phyloP scores from a whole-genome alignment of 1,140 invertebrate species.

The Orius insidiosus region DNA sequence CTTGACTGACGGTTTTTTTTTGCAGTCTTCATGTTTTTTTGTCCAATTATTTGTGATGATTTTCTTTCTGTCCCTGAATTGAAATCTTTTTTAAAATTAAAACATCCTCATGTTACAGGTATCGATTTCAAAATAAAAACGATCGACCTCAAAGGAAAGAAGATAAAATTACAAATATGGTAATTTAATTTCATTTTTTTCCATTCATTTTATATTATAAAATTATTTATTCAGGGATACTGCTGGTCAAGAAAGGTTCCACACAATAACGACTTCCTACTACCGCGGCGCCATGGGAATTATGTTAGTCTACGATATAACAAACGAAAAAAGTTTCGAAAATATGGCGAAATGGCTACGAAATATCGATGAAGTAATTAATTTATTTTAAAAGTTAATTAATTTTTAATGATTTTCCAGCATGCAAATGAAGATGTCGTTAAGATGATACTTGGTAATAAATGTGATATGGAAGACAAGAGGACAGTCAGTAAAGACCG shows the following conservation, averaged over 20 bases:
- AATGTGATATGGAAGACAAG: constrained; percentile 98
- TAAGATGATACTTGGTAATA: constrained; percentile 99
- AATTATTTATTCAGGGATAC: constrained; percentile 55
- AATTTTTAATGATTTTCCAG: constrained; percentile 28
- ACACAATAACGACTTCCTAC: constrained; percentile 94
- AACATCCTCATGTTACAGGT: constrained; percentile 39
- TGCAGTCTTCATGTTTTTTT: too few species aligned
- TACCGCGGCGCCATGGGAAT: constrained; percentile 97
- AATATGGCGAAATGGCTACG: constrained; percentile 97
- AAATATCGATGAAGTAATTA: constrained; percentile 83
- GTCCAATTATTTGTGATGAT: too few species aligned
- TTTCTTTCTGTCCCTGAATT: too few species aligned
- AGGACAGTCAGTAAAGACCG: constrained; percentile 77
- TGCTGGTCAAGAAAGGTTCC: constrained; percentile 86
- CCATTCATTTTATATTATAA: not conserved
- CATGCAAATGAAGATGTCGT: constrained; percentile 99
- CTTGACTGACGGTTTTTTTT: too few species aligned
- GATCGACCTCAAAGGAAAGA: constrained; percentile 90
- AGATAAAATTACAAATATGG: constrained; percentile 98
- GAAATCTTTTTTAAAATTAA: too few species aligned
- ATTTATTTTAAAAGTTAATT: not conserved
- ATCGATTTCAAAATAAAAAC: constrained; percentile 99
- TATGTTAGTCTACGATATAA: constrained; percentile 97
- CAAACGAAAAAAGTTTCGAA: constrained; percentile 94
- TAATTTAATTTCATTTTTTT: constrained; percentile 28